Evolutionary conservation across 2,113 vertebrate species (phyloP), one percentile per base, ranked within the genome.

Genomic region (Telmatochromis sp.): DNA sequence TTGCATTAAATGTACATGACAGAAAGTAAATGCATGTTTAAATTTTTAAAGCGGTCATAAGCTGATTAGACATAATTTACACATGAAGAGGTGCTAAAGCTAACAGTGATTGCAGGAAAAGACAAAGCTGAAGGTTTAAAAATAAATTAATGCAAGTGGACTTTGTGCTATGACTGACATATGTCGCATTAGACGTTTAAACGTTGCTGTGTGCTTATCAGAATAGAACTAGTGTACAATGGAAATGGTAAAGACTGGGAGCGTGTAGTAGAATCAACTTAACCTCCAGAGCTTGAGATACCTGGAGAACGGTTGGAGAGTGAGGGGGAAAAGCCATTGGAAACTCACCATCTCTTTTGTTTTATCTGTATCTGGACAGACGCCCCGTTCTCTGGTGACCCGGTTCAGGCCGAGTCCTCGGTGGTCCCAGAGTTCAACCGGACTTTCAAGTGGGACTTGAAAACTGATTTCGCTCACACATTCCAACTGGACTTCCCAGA

Each of bases 361-460:
- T 68, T 12, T 81, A 3, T 53, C 70, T 86, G 82, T 93, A 99
- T 98, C 93, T 99, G 98, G 87, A 91, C 93, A n/a, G 93, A 92
- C 8, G 83, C 84, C 33, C 68, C 26, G 0, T 99, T 98, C 89
- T 94, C 95, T 7, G 96, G 94, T 5, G 93, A 97, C 79, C 93
- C 96, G 2, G 93, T 98, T 37, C 93, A 90, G 55, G 94, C 97
- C 7, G 94, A 97, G 82, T 95, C 95, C 14, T 86, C 49, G 0
- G 83, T 89, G 5, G 92, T 98, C 21, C 97, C 96, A 26, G 88
- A 91, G 65, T 98, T 99, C 90, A 97, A 97, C 87, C 97, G 96
- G 68, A 98, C 96, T 13, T 99, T 97, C 78, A 85, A 54, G 54
- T 99, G 98, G 98, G 95, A 98, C 0, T 87, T 98, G 81, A 97